These are phyloP conservation scores for Onychomys arenicola DNA, from an alignment of 2,797 vertebrate species.

Conservation along the genomic window DNA sequence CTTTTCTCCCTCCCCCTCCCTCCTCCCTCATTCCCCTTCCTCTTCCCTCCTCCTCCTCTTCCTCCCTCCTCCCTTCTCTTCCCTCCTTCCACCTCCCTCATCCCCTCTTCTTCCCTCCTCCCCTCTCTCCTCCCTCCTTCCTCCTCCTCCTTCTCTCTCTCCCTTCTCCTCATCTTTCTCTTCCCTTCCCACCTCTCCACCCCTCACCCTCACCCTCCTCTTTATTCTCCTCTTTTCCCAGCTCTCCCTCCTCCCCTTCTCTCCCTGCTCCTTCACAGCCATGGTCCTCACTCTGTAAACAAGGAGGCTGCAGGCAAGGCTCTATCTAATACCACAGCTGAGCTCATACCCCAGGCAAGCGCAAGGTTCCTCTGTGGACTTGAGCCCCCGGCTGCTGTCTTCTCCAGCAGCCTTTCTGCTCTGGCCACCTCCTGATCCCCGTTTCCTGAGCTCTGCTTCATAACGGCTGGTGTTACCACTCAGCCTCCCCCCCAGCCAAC, in stretches of 20 bases:
- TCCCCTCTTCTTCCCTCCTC: too few relatives aligned
- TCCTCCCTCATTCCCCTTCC: too few relatives aligned
- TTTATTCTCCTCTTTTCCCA: neutral
- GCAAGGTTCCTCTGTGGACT: neutral
- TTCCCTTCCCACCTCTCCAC: too few relatives aligned
- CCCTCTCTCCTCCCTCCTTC: fast-evolving
- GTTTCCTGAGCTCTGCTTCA: neutral
- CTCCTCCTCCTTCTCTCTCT: too few relatives aligned
- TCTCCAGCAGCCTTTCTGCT: neutral
- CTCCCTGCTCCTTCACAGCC: neutral
- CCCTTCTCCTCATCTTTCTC: too few relatives aligned
- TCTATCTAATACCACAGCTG: neutral
- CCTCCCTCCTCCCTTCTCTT: too few relatives aligned
- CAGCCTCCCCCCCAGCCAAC: neutral
- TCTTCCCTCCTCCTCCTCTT: too few relatives aligned
- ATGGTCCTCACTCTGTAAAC: neutral
- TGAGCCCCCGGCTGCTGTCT: neutral
- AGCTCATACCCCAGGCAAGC: neutral
- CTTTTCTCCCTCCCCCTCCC: too few relatives aligned
- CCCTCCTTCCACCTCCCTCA: too few relatives aligned
- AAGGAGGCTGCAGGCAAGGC: neutral
- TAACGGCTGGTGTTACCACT: neutral
- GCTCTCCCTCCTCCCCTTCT: neutral
- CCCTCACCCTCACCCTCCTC: neutral
- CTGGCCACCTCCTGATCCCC: neutral